Evolutionary conservation across 1,140 invertebrate genomes (phyloP), one percentile per base, ranked within the genome.

Genomic region (Drosophila sp.): DNA sequence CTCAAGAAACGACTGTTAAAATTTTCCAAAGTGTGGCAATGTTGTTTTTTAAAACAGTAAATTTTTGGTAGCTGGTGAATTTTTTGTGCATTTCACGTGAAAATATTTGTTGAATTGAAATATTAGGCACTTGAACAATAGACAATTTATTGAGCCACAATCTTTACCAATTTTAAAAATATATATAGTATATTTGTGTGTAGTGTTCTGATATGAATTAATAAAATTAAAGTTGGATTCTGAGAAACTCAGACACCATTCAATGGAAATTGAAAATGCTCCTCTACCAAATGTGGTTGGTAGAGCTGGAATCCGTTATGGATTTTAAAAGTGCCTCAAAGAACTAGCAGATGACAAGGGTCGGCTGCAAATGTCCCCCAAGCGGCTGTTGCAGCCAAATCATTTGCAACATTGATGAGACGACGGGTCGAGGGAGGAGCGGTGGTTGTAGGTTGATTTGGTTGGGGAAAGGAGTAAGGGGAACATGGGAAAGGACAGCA

Each of bases 401-500:
- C 70, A 81, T 84, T 84, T 84, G 82, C 74, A 81, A 86, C 75
- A 87, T 81, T 86, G 78, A 84, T 75, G 73, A 72, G 73, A 25
- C 21, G 21, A 2, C 36, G 59, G 21, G 32, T 9, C 18, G 29
- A 6, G 14, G 41, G 41, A 21, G 21, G 21, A 4, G 7, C 3
- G 4, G 13, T n/a, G n/a, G n/a, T n/a, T n/a, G n/a, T n/a, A n/a
- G n/a, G n/a, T n/a, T n/a, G n/a, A n/a, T n/a, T n/a, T 14, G 40
- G 58, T 4, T n/a, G 13, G 8, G 27, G 7, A 7, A 29, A 50
- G 9, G 43, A 18, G 1, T 27, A 13, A 51, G 16, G 14, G n/a
- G n/a, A n/a, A n/a, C n/a, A n/a, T n/a, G n/a, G n/a, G n/a, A n/a
- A 32, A 58, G 14, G 40, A 13, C 36, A 29, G 45, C 29, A 11